Conservation (phyloP, 2,113 vertebrate genomes). For the Collichthys lucidus region DNA sequence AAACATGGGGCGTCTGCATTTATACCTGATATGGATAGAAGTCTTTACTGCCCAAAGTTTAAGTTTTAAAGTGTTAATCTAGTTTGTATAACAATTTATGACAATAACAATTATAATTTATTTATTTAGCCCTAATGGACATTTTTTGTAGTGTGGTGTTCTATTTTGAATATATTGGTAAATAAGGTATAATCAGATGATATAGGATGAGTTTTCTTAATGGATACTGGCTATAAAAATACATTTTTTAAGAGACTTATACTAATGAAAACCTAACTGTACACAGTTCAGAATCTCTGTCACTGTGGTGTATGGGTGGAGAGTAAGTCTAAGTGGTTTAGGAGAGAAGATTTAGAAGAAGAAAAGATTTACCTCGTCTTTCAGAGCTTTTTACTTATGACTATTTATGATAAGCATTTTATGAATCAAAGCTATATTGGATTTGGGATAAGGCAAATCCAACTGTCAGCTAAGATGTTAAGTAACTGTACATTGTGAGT, state of each 20-base stretch:
- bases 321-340: constrained; percentile 7
- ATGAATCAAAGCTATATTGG: constrained; percentile 39
- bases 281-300: not conserved
- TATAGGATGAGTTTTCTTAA: not conserved
- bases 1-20: no score
- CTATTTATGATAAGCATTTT: constrained; percentile 41
- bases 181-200: no score
- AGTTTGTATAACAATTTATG: not conserved
- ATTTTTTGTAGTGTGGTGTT: no score
- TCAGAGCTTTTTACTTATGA: constrained; percentile 15
- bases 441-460: constrained; percentile 42
- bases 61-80: not conserved
- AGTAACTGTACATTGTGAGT: constrained; percentile 33
- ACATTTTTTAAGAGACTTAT: not conserved
- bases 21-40: no score
- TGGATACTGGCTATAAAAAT: not conserved
- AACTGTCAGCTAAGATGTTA: constrained; percentile 37
- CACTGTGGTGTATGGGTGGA: not conserved
- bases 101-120: no score
- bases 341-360: constrained; percentile 16
- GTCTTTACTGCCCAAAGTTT: not conserved
- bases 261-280: not conserved
- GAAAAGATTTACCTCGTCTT: constrained; percentile 19
- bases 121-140: not conserved
- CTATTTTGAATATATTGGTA: not conserved